Percentiles rank a stretch among this genome's conserved stretches.
Conservation (phyloP, 2,888 invertebrate genomes). For the Anthophora plumipes region DNA sequence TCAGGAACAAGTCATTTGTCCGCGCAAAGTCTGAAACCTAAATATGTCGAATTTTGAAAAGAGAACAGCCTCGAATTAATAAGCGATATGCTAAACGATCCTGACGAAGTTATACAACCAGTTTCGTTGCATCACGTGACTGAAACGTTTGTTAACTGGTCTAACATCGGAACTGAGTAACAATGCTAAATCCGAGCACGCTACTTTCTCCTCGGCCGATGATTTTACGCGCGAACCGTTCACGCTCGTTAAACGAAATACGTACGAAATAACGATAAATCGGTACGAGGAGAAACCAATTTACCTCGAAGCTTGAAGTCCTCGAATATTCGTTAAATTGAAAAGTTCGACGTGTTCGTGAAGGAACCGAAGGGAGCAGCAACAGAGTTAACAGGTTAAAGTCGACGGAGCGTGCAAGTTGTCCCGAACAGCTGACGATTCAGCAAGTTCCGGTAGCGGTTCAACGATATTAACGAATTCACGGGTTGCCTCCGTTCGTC, state of each 20-base stretch:
- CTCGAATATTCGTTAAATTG: background rate
- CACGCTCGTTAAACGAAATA: background rate
- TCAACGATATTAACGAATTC: constrained; percentile 43
- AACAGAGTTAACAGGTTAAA: constrained; percentile 20
- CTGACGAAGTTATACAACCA: constrained; percentile 49
- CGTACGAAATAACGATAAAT: background rate
- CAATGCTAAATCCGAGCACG: constrained; percentile 38
- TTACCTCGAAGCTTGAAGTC: background rate
- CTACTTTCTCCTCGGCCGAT: constrained; percentile 47
- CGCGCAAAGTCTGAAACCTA: constrained; percentile 9
- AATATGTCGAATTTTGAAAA: no score
- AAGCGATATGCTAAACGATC: constrained; percentile 26
- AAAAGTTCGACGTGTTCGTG: no score
- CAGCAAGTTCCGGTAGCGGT: constrained; percentile 24
- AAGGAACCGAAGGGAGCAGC: no score
- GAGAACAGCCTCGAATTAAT: background rate
- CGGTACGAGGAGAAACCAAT: constrained; percentile 7
- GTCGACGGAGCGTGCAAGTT: constrained; percentile 17
- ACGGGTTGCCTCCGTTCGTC: constrained; percentile 39
- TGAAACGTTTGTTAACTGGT: constrained; percentile 33
- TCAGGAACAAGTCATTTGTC: constrained; percentile 19
- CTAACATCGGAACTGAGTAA: constrained; percentile 29
- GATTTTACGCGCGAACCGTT: constrained; percentile 28
- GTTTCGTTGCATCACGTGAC: constrained; percentile 45
- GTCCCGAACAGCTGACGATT: constrained; percentile 53